phyloP scores from a whole-genome alignment of 2,888 invertebrate genomes.

The Electrophaes corylata region DNA sequence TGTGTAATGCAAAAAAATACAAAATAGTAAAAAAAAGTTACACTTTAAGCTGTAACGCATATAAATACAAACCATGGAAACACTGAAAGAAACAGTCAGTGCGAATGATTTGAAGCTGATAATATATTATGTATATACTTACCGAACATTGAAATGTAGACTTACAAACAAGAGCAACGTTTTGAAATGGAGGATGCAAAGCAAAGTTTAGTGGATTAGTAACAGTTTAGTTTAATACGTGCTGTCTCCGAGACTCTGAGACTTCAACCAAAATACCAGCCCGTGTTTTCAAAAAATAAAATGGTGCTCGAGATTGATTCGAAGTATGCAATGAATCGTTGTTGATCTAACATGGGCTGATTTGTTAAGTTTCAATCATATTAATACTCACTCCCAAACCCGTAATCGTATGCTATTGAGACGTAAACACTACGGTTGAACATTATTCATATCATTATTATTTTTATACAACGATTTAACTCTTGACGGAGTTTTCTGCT shows the following conservation, averaged over 20 bases:
- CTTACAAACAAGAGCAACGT: not conserved
- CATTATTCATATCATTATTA: slow-evolving; percentile 10
- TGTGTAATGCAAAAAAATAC: no score
- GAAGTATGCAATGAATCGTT: not conserved
- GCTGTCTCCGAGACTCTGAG: slow-evolving; percentile 52
- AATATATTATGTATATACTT: no score
- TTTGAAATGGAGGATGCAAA: not conserved
- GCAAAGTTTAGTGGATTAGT: not conserved
- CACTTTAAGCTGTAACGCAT: not conserved
- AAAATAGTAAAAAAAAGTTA: not conserved
- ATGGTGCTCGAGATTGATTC: not conserved
- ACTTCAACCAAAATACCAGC: slow-evolving; percentile 11
- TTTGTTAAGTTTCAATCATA: slow-evolving; percentile 31
- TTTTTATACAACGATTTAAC: not conserved
- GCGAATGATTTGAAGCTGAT: not conserved
- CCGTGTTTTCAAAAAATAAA: slow-evolving; percentile 4
- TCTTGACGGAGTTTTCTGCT: slow-evolving; percentile 34
- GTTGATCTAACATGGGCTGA: slow-evolving; percentile 8
- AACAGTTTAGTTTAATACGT: slow-evolving; percentile 4
- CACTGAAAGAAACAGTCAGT: slow-evolving; percentile 1
- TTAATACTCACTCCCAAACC: slow-evolving; percentile 40
- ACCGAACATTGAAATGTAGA: no score
- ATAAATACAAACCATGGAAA: not conserved
- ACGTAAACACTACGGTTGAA: slow-evolving; percentile 29
- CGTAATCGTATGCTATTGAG: slow-evolving; percentile 42